Conservation (phyloP, 2,888 invertebrate species). For the Pyrocoelia pectoralis region DNA sequence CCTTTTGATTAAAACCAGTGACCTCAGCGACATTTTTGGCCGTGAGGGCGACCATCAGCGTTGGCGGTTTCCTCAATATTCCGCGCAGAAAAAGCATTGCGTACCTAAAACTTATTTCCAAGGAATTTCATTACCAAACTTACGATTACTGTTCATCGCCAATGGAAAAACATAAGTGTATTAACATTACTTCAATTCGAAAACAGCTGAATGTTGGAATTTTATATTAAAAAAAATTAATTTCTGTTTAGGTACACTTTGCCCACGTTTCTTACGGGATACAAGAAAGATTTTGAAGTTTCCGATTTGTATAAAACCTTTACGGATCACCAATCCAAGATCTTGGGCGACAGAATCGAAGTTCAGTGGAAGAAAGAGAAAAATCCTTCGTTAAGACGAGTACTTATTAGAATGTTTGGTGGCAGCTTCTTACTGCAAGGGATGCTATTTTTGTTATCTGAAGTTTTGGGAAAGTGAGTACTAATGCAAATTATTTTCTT, state of each 20-base stretch:
- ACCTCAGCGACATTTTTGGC: too few relatives aligned
- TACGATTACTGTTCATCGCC: too few relatives aligned
- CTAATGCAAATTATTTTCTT: not conserved
- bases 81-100: too few relatives aligned
- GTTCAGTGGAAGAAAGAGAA: conserved; percentile 10
- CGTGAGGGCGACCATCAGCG: too few relatives aligned
- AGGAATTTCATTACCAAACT: too few relatives aligned
- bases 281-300: conserved; percentile 6
- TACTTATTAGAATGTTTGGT: conserved; percentile 10
- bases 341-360: conserved; percentile 9
- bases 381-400: conserved; percentile 7
- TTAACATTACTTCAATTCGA: too few relatives aligned
- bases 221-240: too few relatives aligned
- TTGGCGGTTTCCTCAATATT: too few relatives aligned
- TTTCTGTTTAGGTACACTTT: conserved; percentile 12
- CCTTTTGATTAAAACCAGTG: too few relatives aligned
- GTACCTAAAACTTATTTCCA: too few relatives aligned
- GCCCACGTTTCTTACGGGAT: conserved; percentile 7
- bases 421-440: not conserved
- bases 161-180: too few relatives aligned
- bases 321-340: not conserved
- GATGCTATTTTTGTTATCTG: not conserved
- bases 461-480: conserved; percentile 11
- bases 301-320: conserved; percentile 11
- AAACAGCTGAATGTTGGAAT: too few relatives aligned